Evolutionary conservation across 2,888 invertebrate species (phyloP), one percentile per base, ranked within the genome.

Genomic region (Maniola hyperantus): DNA sequence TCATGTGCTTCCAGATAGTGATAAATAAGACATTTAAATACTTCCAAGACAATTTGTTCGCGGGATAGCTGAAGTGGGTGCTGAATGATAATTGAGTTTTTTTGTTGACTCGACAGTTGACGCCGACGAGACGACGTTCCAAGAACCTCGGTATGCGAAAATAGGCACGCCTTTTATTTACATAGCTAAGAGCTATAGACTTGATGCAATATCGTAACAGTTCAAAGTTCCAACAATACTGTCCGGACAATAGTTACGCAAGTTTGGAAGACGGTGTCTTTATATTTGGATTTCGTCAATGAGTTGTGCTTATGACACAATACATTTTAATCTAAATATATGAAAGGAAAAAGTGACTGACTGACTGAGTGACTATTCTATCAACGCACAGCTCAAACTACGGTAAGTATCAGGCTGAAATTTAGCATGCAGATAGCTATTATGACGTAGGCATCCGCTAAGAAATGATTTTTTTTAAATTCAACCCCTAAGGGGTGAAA

Each of bases 141-240:
- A 53, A 67, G 67, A 66, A 59, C 65, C 59, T 62, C 53, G 57
- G 53, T 67, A 72, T 72, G 71, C 70, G 70, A 72, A 72, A 61
- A 51, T 51, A 36, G 20, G 13, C 15, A 36, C 34, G 61, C 20
- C 50, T 34, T 65, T 57, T 50, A 66, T 63, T 67, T 64, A 64
- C 10, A 20, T 51, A 13, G 26, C 26, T 48, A 48, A 48, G 18
- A 15, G 46, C 51, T 51, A 20, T 33, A 18, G 15, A 7, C 8
- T n/a, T 53, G 51, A n/a, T 33, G 20, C n/a, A 53, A 10, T 10
- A 48, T 7, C 6, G 46, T 46, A 46, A n/a, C 46, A 46, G 15
- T 46, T 46, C 46, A 46, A 15, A 46, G 6, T 46, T 46, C 15
- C 46, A 46, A 2, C 46, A 7, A 7, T 46, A 15, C 7, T 46